Evolutionary conservation across 1,140 invertebrate species (phyloP).

Genomic region (Pseudomyrmex sp.): DNA sequence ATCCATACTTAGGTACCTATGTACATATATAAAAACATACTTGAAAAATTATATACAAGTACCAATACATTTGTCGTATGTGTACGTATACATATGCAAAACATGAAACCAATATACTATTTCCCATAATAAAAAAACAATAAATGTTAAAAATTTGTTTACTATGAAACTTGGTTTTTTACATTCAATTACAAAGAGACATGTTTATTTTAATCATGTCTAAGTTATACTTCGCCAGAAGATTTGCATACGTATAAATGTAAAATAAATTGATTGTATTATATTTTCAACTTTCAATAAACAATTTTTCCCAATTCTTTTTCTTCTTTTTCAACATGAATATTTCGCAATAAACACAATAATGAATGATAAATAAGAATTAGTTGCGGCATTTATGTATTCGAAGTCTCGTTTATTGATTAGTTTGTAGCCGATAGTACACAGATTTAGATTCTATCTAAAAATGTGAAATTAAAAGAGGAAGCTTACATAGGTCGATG

Average conservation of each 20-base stretch:
- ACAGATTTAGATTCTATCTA: too few relatives aligned
- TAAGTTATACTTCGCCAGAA: conserved; percentile 59
- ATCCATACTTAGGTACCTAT: conserved; percentile 77
- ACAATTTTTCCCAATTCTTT: conserved; percentile 31
- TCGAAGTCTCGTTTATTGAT: not conserved
- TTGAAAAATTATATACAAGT: conserved; percentile 70
- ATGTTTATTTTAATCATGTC: conserved; percentile 62
- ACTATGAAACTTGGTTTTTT: not conserved
- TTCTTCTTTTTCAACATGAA: not conserved
- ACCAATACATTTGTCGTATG: conserved; percentile 67
- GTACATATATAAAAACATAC: conserved; percentile 40
- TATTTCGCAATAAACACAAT: not conserved
- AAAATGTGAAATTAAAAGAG: too few relatives aligned
- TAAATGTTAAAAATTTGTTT: conserved; percentile 48
- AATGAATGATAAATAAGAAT: conserved; percentile 9
- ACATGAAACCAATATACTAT: conserved; percentile 60
- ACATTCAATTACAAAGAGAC: conserved; percentile 4
- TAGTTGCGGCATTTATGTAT: conserved; percentile 8
- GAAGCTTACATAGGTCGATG: too few relatives aligned
- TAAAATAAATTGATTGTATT: conserved; percentile 80
- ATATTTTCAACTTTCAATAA: conserved; percentile 77
- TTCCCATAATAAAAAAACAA: conserved; percentile 57
- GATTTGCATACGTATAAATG: conserved; percentile 73
- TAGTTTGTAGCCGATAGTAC: too few relatives aligned
- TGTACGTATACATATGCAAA: conserved; percentile 57